Base-by-base conservation (phyloP, 2,888 invertebrate species). In the Heliconius erato region DNA sequence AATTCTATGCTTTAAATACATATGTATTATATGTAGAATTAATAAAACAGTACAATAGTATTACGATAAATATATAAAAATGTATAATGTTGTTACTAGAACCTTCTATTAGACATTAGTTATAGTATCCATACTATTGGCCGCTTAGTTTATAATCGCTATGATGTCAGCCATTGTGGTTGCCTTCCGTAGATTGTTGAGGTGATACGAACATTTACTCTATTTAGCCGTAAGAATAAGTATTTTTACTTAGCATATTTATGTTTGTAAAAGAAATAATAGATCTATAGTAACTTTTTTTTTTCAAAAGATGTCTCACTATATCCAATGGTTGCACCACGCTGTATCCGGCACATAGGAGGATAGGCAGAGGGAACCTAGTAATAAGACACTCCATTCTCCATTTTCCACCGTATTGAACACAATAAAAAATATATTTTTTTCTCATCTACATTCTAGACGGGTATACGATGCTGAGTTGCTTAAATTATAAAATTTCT, bases 111-210 rank as follows among this genome's bases (percentile, higher is more conserved):
- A 40, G 59, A 19, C 40, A 32, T 63, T 76, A 35, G 32, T 26
- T 35, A 26, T 63, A 63, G n/a, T 63, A 63, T 76, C n/a, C n/a
- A 49, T 14, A 35, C 14, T 35, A 59, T 63, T 63, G 40, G 40
- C 76, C 32, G 63, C 40, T 76, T 63, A 76, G 9, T 19, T 63
- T 26, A 76, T 76, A 76, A 76, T 63, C 74, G 74, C 32, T 63
- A 63, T 76, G 74, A 76, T 76, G 76, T 63, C 76, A 76, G 35
- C 23, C 63, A 35, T 63, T 76, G 76, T 35, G 63, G 76, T 63
- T 40, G 19, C 63, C 32, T 63, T n/a, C 59, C 35, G 63, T 63
- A 11, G 74, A 63, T 76, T 23, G 35, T 76, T 16, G 16, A 76
- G 35, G 59, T 26, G 35, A 63, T n/a, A 76, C 40, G 23, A 32